A percentile compares a stretch with the other conserved stretches of the same genome.
These are phyloP conservation scores for Ophion slaviceki DNA, from an alignment of 2,888 invertebrate species.

Conservation along the genomic window DNA sequence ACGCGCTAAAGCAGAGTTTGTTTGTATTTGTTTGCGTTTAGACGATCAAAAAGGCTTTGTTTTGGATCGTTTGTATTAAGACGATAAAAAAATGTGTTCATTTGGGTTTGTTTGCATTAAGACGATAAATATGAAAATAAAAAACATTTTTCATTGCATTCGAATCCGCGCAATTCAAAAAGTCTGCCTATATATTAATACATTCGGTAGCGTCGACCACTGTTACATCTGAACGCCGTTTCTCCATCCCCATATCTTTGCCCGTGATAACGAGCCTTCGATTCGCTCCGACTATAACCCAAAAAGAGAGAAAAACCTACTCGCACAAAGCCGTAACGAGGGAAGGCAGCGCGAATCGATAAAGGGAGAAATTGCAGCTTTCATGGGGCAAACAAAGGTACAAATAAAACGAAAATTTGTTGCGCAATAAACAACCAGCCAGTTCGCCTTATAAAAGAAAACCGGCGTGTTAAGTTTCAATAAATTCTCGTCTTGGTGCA, in stretches of 20 bases:
- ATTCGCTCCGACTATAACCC: constrained; percentile 26
- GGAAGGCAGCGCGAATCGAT: constrained; percentile 43
- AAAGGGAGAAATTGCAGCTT: background rate
- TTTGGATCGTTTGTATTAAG: too few species aligned
- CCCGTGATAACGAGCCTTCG: constrained; percentile 60
- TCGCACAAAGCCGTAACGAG: background rate
- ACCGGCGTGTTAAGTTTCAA: background rate
- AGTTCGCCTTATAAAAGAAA: background rate
- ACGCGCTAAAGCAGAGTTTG: too few species aligned
- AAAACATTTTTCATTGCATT: background rate
- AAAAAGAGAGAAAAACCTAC: constrained; percentile 16
- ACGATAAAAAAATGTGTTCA: too few species aligned
- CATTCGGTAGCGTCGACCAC: background rate
- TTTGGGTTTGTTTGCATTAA: too few species aligned
- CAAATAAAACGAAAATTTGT: background rate
- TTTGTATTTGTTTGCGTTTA: too few species aligned
- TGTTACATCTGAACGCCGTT: background rate
- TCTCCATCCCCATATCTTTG: constrained; percentile 33
- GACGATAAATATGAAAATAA: too few species aligned
- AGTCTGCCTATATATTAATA: too few species aligned
- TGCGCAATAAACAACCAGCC: background rate
- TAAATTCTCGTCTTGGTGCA: constrained; percentile 6
- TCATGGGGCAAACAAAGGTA: constrained; percentile 6
- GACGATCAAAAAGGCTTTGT: too few species aligned
- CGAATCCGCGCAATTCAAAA: background rate